A percentile compares a stretch with the other conserved stretches of the same genome.
phyloP scores from a whole-genome alignment of 2,797 vertebrate genomes.

The Anabacerthia variegaticeps region DNA sequence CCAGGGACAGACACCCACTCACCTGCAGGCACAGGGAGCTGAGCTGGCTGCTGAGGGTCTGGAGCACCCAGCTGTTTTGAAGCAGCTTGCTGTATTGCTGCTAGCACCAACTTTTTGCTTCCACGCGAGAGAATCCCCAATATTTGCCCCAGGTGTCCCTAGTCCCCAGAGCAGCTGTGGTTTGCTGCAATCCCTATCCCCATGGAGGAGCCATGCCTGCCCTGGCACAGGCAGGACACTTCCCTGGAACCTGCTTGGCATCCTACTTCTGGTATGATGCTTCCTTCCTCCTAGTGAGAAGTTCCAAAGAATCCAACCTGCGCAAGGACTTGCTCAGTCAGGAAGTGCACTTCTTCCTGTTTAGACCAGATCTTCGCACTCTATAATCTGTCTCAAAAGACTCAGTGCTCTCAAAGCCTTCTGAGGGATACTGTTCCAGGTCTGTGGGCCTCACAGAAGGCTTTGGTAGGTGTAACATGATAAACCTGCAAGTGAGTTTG shows the following conservation, averaged over 20 bases:
- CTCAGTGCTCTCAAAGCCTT: neutral
- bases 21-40: neutral
- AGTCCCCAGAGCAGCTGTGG: neutral
- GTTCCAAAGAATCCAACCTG: neutral
- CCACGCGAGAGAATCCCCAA: neutral
- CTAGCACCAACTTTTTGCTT: neutral
- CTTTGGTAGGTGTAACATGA: neutral
- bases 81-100: neutral
- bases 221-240: neutral
- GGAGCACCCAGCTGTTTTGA: neutral
- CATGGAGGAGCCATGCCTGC: neutral
- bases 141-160: neutral
- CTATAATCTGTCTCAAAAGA: neutral
- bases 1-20: fast-evolving
- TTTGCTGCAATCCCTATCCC: neutral
- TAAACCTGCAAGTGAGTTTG: neutral
- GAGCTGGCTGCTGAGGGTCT: neutral
- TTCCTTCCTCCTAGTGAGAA: neutral
- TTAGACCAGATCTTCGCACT: neutral
- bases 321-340: neutral
- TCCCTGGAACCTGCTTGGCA: neutral
- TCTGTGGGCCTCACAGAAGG: neutral
- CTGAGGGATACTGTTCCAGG: neutral
- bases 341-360: neutral
- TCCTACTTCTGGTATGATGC: neutral